Conservation (phyloP, 2,797 vertebrate genomes). For the Lepilemur septentrionalis region DNA sequence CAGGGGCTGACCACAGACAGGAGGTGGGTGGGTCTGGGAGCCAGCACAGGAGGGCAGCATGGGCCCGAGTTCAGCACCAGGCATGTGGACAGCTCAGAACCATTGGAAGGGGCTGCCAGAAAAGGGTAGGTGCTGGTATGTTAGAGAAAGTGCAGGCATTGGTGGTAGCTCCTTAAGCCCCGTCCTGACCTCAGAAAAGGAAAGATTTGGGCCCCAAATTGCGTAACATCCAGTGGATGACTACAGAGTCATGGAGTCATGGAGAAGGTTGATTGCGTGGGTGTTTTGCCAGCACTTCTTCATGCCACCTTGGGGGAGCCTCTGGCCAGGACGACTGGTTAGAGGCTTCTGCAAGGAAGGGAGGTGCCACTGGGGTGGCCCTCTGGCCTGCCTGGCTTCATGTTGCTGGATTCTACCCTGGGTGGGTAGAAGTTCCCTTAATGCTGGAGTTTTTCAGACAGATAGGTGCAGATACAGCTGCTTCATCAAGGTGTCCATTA, state of each 20-base stretch:
- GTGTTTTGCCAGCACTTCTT: neutral
- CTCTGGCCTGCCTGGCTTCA: slow-evolving; percentile 33
- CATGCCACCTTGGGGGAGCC: neutral
- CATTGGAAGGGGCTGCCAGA: neutral
- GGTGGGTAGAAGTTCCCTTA: neutral
- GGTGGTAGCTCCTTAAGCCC: neutral
- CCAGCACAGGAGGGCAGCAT: neutral
- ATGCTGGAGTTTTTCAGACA: neutral
- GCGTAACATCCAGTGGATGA: neutral
- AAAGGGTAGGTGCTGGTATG: no score
- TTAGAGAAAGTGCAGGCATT: neutral
- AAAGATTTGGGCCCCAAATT: neutral
- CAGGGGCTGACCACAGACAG: neutral
- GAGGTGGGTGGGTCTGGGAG: neutral
- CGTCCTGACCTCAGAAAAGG: neutral
- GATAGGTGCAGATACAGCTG: slow-evolving; percentile 51
- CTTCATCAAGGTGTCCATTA: slow-evolving; percentile 67
- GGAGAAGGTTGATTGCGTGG: neutral
- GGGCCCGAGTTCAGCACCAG: slow-evolving; percentile 49
- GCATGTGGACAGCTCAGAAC: neutral
- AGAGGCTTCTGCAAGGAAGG: neutral
- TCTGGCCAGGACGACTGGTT: neutral
- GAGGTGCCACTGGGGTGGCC: neutral
- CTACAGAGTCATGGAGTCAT: neutral
- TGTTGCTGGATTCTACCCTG: neutral